These are phyloP conservation scores for Atherinomorus stipes DNA, from an alignment of 2,113 vertebrate species.

Conservation along the genomic window DNA sequence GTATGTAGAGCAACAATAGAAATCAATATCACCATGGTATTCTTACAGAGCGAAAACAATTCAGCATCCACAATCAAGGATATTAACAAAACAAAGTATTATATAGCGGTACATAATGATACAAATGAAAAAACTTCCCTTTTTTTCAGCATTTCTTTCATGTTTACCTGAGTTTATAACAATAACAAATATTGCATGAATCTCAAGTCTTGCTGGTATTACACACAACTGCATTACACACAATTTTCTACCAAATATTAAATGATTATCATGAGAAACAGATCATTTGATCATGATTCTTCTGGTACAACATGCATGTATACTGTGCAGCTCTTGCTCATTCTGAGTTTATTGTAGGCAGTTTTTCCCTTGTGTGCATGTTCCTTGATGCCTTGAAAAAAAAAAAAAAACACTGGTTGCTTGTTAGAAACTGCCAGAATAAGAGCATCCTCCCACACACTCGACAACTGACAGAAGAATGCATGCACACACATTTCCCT, in stretches of 20 bases:
- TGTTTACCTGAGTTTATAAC: no score
- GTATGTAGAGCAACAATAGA: no score
- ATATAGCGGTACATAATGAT: no score
- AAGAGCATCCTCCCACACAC: slow-evolving; percentile 28
- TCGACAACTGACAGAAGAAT: slow-evolving; percentile 13
- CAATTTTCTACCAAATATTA: no score
- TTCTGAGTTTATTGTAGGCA: not conserved
- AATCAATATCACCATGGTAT: not conserved
- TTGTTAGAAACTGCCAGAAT: slow-evolving; percentile 16
- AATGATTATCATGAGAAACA: no score
- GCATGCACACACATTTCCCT: slow-evolving; percentile 1
- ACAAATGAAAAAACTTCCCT: no score
- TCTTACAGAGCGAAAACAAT: no score
- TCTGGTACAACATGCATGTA: not conserved
- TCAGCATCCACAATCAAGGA: not conserved
- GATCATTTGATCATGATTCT: not conserved
- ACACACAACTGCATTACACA: no score
- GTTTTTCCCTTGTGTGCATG: not conserved
- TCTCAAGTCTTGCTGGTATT: no score
- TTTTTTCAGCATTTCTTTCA: no score
- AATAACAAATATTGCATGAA: no score
- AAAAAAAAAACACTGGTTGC: slow-evolving; percentile 15
- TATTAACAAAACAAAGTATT: not conserved
- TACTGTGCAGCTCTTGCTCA: not conserved
- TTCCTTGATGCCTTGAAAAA: not conserved